phyloP scores from a whole-genome alignment of 2,113 vertebrate species.

The Thomomys bottae region DNA sequence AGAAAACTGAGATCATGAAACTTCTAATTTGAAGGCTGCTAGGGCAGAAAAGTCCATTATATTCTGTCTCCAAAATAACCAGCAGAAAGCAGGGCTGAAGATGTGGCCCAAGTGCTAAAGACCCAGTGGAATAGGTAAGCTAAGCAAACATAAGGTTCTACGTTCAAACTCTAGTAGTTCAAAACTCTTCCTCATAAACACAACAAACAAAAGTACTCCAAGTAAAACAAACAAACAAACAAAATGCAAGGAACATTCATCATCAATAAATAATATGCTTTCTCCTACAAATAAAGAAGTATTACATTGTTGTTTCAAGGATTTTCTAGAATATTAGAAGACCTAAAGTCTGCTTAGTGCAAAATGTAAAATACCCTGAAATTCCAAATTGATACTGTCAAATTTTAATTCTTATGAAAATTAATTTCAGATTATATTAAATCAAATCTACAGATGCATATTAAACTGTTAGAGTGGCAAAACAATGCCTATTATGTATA shows the following conservation, averaged over 20 bases:
- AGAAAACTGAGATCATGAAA: too few species aligned
- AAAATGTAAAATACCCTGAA: not conserved
- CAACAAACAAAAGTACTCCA: too few species aligned
- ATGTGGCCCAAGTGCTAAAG: too few species aligned
- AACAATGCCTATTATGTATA: not conserved
- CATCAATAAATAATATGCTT: not conserved
- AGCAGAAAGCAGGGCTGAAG: too few species aligned
- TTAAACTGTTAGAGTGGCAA: not conserved
- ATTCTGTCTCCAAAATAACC: too few species aligned
- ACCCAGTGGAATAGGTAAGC: too few species aligned
- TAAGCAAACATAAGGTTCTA: too few species aligned
- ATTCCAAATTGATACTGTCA: not conserved
- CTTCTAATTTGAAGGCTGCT: too few species aligned
- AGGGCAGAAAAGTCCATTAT: too few species aligned
- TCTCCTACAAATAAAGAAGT: not conserved
- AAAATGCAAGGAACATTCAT: not conserved
- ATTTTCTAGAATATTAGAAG: constrained; percentile 36
- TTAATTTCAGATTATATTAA: not conserved
- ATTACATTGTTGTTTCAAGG: not conserved
- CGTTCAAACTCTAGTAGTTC: too few species aligned
- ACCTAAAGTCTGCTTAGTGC: not conserved
- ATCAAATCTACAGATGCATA: not conserved
- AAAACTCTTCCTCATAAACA: too few species aligned
- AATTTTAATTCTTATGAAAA: constrained; percentile 15
- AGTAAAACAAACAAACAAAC: too few species aligned